A percentile compares a stretch with the other conserved stretches of the same genome.
Evolutionary conservation across 1,140 invertebrate species (phyloP).

Genomic region (Andrena cerasifolii): DNA sequence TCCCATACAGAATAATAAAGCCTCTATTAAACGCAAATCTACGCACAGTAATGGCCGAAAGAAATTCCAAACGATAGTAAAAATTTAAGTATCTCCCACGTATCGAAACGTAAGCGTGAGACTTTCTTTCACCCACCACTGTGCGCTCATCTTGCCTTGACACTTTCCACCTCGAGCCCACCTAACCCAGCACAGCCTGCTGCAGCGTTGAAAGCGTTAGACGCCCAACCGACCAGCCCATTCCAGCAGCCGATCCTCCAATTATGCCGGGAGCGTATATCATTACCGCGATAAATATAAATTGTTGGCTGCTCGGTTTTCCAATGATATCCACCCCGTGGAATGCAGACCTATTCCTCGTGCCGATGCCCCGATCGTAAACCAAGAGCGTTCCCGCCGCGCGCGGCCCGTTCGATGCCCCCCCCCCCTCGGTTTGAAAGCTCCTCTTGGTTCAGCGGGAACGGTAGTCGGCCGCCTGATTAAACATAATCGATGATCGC

Average conservation of each 20-base stretch:
- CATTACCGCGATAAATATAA: background rate
- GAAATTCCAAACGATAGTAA: too few relatives aligned
- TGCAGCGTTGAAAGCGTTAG: background rate
- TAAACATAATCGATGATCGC: conserved; percentile 8
- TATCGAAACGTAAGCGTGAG: too few relatives aligned
- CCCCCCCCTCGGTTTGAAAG: too few relatives aligned
- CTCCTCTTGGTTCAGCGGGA: background rate
- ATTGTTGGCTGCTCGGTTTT: background rate
- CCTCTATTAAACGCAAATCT: too few relatives aligned
- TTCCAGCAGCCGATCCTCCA: background rate
- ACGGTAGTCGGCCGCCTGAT: background rate
- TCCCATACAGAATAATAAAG: too few relatives aligned
- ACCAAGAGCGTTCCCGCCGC: too few relatives aligned
- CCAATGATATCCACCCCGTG: background rate
- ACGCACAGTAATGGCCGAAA: too few relatives aligned
- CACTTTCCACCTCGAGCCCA: too few relatives aligned
- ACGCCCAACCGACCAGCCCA: background rate
- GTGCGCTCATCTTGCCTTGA: too few relatives aligned
- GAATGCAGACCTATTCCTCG: conserved; percentile 13
- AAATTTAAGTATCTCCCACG: too few relatives aligned
- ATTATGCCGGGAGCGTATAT: background rate
- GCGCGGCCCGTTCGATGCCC: background rate
- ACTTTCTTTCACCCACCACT: too few relatives aligned
- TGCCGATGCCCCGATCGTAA: background rate
- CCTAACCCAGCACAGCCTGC: too few relatives aligned